phyloP scores from a whole-genome alignment of 2,797 vertebrate genomes.

The Micromesistius poutassou region DNA sequence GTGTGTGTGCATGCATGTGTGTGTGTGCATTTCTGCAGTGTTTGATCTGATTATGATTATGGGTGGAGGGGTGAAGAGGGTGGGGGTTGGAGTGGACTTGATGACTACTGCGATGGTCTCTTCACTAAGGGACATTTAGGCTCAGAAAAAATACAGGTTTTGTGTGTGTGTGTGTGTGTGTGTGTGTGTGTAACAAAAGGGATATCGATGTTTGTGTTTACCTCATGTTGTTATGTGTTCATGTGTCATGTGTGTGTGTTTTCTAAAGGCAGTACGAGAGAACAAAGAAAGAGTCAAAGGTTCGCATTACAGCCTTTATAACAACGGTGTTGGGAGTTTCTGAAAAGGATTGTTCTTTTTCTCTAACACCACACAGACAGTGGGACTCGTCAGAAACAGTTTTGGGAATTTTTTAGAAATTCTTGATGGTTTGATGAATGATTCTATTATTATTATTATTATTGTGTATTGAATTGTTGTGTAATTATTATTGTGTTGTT shows the following conservation, averaged over 20 bases:
- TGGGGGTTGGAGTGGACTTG: background rate
- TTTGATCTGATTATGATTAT: background rate
- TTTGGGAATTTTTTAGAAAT: background rate
- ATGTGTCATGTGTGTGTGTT: background rate
- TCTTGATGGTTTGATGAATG: too few relatives aligned
- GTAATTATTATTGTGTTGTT: background rate
- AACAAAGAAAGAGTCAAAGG: background rate
- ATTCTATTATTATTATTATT: too few relatives aligned
- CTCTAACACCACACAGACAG: too few relatives aligned
- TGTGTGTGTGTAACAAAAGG: background rate
- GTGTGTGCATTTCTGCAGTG: background rate
- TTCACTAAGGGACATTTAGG: too few relatives aligned
- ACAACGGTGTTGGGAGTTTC: too few relatives aligned
- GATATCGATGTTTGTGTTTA: background rate
- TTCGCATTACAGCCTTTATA: background rate
- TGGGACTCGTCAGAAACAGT: too few relatives aligned
- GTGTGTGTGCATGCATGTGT: conserved; percentile 20
- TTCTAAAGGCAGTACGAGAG: background rate
- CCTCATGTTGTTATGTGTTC: background rate
- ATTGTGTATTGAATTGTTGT: too few relatives aligned
- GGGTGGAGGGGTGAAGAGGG: background rate
- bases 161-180: too few relatives aligned
- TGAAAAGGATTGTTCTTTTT: background rate
- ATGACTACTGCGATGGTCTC: background rate
- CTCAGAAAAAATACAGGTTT: too few relatives aligned